Evolutionary conservation across 2,888 invertebrate species (phyloP), one percentile per base, ranked within the genome.

Genomic region (Tetragnatha montana): DNA sequence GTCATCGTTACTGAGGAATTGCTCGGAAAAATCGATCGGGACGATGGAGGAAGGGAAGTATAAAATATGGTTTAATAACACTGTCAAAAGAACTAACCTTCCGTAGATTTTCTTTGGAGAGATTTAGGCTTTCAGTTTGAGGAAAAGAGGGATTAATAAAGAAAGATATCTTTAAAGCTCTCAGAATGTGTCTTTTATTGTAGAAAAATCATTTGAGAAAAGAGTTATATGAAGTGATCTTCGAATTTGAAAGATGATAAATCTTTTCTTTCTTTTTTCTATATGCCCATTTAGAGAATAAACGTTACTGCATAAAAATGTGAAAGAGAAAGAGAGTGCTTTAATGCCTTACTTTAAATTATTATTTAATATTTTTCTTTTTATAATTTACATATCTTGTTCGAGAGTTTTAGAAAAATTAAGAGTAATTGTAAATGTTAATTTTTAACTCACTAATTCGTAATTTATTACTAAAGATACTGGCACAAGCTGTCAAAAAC

Each of bases 1-100:
- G 75, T 76, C 83, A 84, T 84, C 83, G 75, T 84, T 84, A 76
- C 51, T 69, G 47, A 69, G 47, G 83, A 68, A 68, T 76, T 76
- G 76, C 83, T 68, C 60, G 49, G 68, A 51, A 69, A 84, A 84
- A 76, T 84, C 76, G 60, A 82, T 81, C n/a, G 3, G 35, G 35
- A 35, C 35, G 35, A 35, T 4, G 35, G 35, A 35, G 35, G 35
- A 81, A 73, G 74, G 21, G 47, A 80, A 80, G 35, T 70, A 80
- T n/a, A 80, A 68, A 70, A 49, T 80, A 22, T 22, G 70, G 70
- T 70, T 80, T 68, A 80, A 78, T 60, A 60, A 78, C 19, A 80
- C 68, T 80, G 69, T 80, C 47, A 70, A 80, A 47, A 10, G 80
- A 69, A 60, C 60, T 60, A 60, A 60, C 60, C 14, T 17, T 60